Evolutionary conservation across 2,797 vertebrate species (phyloP), one percentile per base, ranked within the genome.

Genomic region (Psittacula derbiana): DNA sequence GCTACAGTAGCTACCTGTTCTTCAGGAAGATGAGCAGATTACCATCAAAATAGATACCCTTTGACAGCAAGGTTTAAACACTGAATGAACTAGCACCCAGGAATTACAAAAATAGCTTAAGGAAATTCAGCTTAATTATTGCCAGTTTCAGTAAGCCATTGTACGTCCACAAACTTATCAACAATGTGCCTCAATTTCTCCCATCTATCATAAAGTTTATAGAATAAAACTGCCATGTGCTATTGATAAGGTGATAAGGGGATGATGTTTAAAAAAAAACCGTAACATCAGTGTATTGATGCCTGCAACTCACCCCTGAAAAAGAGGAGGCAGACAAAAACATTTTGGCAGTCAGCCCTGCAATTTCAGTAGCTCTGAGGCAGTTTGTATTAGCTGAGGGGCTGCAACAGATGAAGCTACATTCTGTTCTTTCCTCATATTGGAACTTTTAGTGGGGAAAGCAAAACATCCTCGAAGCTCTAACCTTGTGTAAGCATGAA

Each of bases 401-500:
- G 80, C 49, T 89, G 74, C 88, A 82, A 87, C n/a, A 91, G 60
- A 57, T 30, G 30, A 91, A 90, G 67, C 82, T 53, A 14, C 46
- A 21, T 49, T 47, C 73, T 60, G 40, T 65, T 62, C 76, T 60
- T 46, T 18, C 50, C 65, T 90, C 38, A 1, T 6, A 50, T 30
- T 0, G 0, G n/a, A 72, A 82, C 57, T 89, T 88, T 71, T 13
- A 9, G 40, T 43, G 55, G 70, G 70, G 83, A 50, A 70, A 90
- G 81, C 70, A 93, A 43, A 93, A 84, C 14, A 30, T 12, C 31
- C 72, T 74, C 1, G 0, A 69, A 86, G 82, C 20, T 50, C 53
- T 86, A 80, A 94, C 88, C 86, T 95, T 94, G 40, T 9, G 30
- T 49, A 11, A 94, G 85, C 65, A 70, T 3, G 64, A 88, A 88